Conservation (phyloP, 2,888 invertebrate genomes). For the Uropetala carovei region DNA sequence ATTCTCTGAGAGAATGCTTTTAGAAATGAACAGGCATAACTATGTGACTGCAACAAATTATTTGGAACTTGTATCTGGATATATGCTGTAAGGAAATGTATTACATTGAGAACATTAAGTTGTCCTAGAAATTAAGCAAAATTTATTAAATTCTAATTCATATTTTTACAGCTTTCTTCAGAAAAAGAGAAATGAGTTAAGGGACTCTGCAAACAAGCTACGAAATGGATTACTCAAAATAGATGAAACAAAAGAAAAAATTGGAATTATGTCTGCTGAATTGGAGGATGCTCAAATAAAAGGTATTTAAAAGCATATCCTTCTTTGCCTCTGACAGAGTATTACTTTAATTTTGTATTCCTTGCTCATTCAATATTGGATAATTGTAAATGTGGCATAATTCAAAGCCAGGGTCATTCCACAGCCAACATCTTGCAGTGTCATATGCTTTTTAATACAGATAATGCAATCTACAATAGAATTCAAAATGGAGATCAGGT, state of each 20-base stretch:
- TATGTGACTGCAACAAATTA: conserved; percentile 95
- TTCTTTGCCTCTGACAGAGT: background rate
- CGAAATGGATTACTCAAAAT: conserved; percentile 91
- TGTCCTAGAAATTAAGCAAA: background rate
- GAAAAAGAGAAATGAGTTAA: conserved; percentile 83
- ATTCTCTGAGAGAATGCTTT: conserved; percentile 84
- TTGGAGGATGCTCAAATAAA: conserved; percentile 85
- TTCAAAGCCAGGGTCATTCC: background rate
- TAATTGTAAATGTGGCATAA: background rate
- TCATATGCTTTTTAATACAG: too few relatives aligned
- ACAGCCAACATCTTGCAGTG: background rate
- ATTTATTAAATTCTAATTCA: background rate
- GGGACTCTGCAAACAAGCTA: conserved; percentile 86
- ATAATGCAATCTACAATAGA: too few relatives aligned
- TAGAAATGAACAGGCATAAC: conserved; percentile 87
- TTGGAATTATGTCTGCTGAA: conserved; percentile 90
- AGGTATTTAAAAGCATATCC: conserved; percentile 69
- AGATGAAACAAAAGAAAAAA: conserved; percentile 89
- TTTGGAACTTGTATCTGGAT: conserved; percentile 89
- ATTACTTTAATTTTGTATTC: background rate
- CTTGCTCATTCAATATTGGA: background rate
- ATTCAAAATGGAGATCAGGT: too few relatives aligned
- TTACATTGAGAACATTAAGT: background rate
- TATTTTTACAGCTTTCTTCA: conserved; percentile 80
- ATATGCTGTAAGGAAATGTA: conserved; percentile 72